Percentiles rank a stretch among this genome's conserved stretches.
These are phyloP conservation scores for Gisinianus flammeolus DNA, from an alignment of 2,888 invertebrate species.

Conservation along the genomic window DNA sequence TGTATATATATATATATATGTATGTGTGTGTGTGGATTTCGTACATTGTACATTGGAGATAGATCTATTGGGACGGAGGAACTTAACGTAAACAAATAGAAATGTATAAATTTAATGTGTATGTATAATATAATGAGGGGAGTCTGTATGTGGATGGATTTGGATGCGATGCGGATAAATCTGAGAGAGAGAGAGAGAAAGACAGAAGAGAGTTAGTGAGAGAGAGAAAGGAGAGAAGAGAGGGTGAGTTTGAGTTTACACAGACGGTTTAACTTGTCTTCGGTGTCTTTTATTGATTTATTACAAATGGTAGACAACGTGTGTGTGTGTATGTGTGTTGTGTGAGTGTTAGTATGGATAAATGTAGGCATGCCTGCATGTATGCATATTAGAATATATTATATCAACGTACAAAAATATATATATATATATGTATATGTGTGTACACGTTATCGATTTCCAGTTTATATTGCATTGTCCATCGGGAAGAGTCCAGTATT, in stretches of 20 bases:
- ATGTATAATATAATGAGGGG: neutral
- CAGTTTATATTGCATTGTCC: slow-evolving; percentile 33
- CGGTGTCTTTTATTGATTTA: slow-evolving; percentile 42
- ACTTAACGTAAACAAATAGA: neutral
- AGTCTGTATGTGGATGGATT: neutral
- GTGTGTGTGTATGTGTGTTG: slow-evolving; percentile 1
- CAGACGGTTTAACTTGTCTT: slow-evolving; percentile 44
- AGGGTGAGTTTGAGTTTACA: slow-evolving; percentile 38
- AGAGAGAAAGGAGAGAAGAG: slow-evolving; percentile 9
- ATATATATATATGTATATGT: neutral
- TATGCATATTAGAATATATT: neutral
- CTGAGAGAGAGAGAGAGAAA: slow-evolving; percentile 12
- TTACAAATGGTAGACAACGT: slow-evolving; percentile 26
- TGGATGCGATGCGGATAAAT: slow-evolving; percentile 5
- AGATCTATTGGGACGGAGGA: neutral
- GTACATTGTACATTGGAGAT: neutral
- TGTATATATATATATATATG: neutral
- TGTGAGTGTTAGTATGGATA: neutral
- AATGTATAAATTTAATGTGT: neutral
- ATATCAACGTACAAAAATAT: neutral
- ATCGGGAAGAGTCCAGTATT: slow-evolving; percentile 37
- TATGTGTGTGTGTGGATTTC: too few species aligned
- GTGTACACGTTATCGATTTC: slow-evolving; percentile 5
- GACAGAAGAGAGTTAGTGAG: slow-evolving; percentile 12
- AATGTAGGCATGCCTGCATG: neutral